Evolutionary conservation across 2,888 invertebrate genomes (phyloP), one percentile per base, ranked within the genome.

Genomic region (Epinotia brunnichana): DNA sequence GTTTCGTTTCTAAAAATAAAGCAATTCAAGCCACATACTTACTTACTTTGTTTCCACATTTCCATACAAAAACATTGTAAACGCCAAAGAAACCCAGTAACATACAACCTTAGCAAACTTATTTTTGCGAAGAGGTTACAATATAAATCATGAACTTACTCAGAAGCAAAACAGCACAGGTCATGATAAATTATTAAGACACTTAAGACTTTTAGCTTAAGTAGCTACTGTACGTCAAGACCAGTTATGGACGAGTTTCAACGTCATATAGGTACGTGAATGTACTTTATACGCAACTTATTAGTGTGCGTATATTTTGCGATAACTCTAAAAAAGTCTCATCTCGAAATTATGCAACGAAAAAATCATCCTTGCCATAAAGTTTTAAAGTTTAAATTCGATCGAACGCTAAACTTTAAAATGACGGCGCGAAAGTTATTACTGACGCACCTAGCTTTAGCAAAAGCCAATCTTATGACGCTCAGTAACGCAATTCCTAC

Each of bases 241-340:
- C 89, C 87, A 80, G 87, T 85, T 84, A 82, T 81, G 81, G 84
- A 88, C 90, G 87, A 85, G 91, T 90, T 86, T 85, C 76, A 76
- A 81, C 82, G 83, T 84, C 84, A 88, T 15, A n/a, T 48, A 48
- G 35, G 35, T n/a, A 48, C 44, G 13, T 44, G 44, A 85, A 88
- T 88, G 89, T 87, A 84, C 82, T 80, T 85, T 86, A 85, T 83
- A 78, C 82, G 84, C 83, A 83, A 21, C 83, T 84, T 89, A 87
- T 87, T 86, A 85, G 64, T 70, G 69, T 75, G 74, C 69, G 73
- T 74, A 70, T 60, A 64, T 48, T 54, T 66, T 70, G 44, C 61
- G 71, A 60, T 56, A 56, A 24, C 56, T 56, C 19, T 51, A 19
- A 59, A 21, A 21, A 60, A 11, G 60, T 15, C 21, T 19, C 39